Base-by-base conservation (phyloP, 2,888 invertebrate genomes). In the Galeopsomyia nigrocyanea region DNA sequence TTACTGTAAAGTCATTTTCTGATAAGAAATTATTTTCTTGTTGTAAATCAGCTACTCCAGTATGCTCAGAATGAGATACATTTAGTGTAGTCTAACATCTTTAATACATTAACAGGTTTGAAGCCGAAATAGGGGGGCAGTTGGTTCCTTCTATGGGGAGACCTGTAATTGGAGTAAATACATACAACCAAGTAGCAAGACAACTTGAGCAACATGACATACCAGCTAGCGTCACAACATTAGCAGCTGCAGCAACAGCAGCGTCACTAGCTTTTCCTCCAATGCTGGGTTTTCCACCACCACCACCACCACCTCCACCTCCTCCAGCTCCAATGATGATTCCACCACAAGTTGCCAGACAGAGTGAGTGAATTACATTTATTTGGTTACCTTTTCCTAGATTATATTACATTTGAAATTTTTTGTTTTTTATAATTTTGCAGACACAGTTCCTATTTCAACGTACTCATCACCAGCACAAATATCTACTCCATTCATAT, bases 121-220 rank as follows among this genome's bases (percentile, higher is more conserved):
- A 96, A 83, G 95, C 95, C 0, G 96, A 96, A 88, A 95, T 96
- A 79, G 93, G 94, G 0, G 91, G 92, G 16, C 88, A 89, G 50
- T 80, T 89, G 17, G 88, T 88, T 49, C 88, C 89, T 10, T 88
- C 89, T 14, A 88, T 88, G 71, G 86, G 88, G 62, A 88, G 92
- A 3, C 90, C 92, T 16, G 91, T 95, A 53, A 93, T 94, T 56
- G 93, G 92, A 0, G 90, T 92, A 1, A 92, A 91, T 77, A 92
- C 93, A 0, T 95, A 92, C 80, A 91, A 89, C 63, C 91, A 91
- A 74, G 91, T 92, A 0, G 92, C 92, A 77, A 82, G 86, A 61
- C 92, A 92, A 79, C 89, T 91, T 78, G 85, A 92, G 66, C 91
- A 91, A 75, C 89, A 90, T 13, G 89, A 88, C 74, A 74, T 85